Base-by-base conservation (phyloP, 1,140 invertebrate genomes). In the Cephus cinctus region DNA sequence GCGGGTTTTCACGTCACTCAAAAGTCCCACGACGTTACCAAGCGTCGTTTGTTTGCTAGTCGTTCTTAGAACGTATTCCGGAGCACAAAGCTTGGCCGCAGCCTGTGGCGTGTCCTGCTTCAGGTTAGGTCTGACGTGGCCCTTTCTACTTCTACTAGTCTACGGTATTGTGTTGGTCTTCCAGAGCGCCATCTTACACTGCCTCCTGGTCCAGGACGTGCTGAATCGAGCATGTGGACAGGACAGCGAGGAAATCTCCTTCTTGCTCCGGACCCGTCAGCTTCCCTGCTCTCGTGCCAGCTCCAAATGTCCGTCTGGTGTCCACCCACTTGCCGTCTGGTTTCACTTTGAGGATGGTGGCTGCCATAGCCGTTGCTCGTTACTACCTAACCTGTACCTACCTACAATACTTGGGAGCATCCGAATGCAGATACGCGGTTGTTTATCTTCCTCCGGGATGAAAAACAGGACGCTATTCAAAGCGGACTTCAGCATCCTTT, bases 221-320 rank as follows among this genome's bases (percentile, higher is more conserved):
- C 59, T 56, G 60, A 57, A 64, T 66, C 50, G 59, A 38, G 57
- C 62, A 61, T 60, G 63, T 67, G 66, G 9, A 69, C 50, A 42
- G 55, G 66, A 69, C 66, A 66, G 61, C 62, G 43, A 58, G 61
- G 57, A 54, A 63, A 62, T 58, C 64, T 67, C 46, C 55, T 62
- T 67, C 66, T 69, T 70, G 61, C 59, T 41, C 54, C 46, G 57
- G 54, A 54, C 43, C 48, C 55, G 58, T 65, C 56, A 57, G 57
- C 25, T 27, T n/a, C n/a, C n/a, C 25, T 27, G 51, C 53, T 55
- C 48, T 61, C 36, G 43, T 58, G 55, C 57, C 58, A 63, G 36
- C 42, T 48, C 50, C 59, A 59, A 64, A 55, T 15, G 25, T 36
- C 18, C 15, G 43, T 31, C 14, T 11, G 25, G 25, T n/a, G 6